Conservation (phyloP, 2,888 invertebrate genomes). For the Lamellibrachia satsuma region DNA sequence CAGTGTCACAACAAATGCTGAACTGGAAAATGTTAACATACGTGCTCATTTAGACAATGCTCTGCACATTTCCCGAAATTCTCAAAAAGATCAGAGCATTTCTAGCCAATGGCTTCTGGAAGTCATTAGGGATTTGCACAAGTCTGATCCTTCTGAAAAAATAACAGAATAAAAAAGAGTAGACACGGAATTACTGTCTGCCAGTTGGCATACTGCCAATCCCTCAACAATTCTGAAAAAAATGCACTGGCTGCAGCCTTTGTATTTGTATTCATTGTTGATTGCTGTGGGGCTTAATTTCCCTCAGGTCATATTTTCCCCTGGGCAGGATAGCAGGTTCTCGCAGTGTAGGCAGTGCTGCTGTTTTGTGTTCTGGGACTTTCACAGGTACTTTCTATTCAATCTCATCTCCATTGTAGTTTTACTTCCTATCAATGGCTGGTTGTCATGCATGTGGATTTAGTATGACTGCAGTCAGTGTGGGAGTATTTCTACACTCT, state of each 20-base stretch:
- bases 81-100: not conserved
- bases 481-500: not conserved
- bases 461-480: not conserved
- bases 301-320: not conserved
- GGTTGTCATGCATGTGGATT: not conserved
- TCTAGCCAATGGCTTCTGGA: not conserved
- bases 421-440: not conserved
- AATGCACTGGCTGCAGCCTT: not conserved
- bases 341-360: not conserved
- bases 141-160: not conserved
- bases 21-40: not conserved
- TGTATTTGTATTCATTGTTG: conserved; percentile 4
- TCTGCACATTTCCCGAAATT: not conserved
- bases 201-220: not conserved
- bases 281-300: not conserved
- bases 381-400: not conserved
- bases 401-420: not conserved
- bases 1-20: not conserved
- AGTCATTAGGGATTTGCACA: not conserved
- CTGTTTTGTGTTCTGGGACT: not conserved
- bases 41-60: not conserved
- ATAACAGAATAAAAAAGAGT: not conserved
- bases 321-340: not conserved
- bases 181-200: not conserved
- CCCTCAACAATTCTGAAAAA: not conserved